Evolutionary conservation across 92 coral and sea anemone species (phyloP).

Genomic region (Palythoa caribaeorum): DNA sequence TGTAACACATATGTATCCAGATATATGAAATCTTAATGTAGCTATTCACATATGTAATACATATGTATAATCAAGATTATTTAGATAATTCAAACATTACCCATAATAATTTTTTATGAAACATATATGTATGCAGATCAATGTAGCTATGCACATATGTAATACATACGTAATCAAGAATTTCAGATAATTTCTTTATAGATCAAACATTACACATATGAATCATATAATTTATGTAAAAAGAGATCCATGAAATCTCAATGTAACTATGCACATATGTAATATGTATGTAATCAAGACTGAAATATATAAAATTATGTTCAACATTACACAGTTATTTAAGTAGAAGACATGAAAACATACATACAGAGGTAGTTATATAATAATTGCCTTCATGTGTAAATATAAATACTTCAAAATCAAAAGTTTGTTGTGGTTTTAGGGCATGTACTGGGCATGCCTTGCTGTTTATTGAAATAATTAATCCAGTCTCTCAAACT

Average conservation of each 20-base stretch:
- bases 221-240: not conserved
- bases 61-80: not conserved
- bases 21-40: not conserved
- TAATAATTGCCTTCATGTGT: not conserved
- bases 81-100: not conserved
- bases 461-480: too few relatives aligned
- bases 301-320: not conserved
- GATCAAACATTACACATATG: not conserved
- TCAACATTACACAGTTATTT: not conserved
- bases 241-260: not conserved
- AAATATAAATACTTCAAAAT: too few relatives aligned
- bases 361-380: not conserved
- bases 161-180: conserved; percentile 5
- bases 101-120: not conserved
- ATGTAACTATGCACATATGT: not conserved
- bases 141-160: not conserved
- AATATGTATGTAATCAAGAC: not conserved
- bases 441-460: too few relatives aligned
- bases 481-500: too few relatives aligned
- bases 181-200: not conserved
- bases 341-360: not conserved
- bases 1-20: not conserved
- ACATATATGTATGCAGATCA: not conserved
- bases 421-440: too few relatives aligned
- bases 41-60: not conserved